Evolutionary conservation across 2,113 vertebrate genomes (phyloP), one percentile per base, ranked within the genome.

Genomic region (Pedetes capensis): DNA sequence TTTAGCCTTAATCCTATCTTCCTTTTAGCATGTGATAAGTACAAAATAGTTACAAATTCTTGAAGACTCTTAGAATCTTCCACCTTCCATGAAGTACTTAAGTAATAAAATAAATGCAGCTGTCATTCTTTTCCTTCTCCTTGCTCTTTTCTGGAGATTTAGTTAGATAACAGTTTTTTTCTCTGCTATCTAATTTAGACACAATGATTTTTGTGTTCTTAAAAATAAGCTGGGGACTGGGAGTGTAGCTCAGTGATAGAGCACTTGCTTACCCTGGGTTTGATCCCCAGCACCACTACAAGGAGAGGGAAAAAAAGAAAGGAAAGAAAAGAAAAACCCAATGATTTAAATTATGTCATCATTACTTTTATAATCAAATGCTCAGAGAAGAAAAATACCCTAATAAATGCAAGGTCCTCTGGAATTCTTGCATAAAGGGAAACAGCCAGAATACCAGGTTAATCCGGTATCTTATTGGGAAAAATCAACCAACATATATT

Each of bases 341-440:
- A 0, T 61, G 32, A 57, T 22, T 92, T 81, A 87, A 79, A 72
- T 76, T 76, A 66, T 57, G 2, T 93, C 63, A 51, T 8, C 53
- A 27, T 84, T 92, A 74, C n/a, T 79, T 87, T 91, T 75, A 47
- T n/a, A 83, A 42, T 93, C 71, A 87, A 34, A 84, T 66, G 39
- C 42, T 68, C 68, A 87, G 57, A 76, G 64, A 92, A 80, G 59
- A 87, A 78, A n/a, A 80, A 75, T 80, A 32, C 25, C 23, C 14
- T 89, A 76, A 64, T 69, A 89, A 87, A 78, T 69, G 7, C 20
- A 82, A 59, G 51, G 16, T n/a, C 11, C 69, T 91, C 96, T 64
- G 53, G 91, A 95, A 59, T 94, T 74, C 16, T 92, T 82, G 16
- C 6, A 2, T 39, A 84, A 87, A 89, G 44, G n/a, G 66, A 69